These are phyloP conservation scores for Brachionus calyciflorus DNA, from an alignment of 1,140 invertebrate species.

Conservation along the genomic window DNA sequence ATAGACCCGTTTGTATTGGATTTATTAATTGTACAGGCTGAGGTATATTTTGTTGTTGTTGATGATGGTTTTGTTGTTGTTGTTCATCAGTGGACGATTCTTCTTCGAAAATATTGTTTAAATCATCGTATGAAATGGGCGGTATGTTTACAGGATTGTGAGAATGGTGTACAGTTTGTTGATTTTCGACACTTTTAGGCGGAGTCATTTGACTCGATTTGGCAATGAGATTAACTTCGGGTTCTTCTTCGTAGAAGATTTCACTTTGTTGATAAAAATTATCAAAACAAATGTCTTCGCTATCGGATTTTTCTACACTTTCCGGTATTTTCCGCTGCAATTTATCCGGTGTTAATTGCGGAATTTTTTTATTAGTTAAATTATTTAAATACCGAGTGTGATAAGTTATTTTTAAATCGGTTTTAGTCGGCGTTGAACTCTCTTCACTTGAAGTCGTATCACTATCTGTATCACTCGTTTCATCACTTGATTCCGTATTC, in stretches of 20 bases:
- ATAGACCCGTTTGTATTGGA: slow-evolving; percentile 1
- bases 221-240: background rate
- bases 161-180: background rate
- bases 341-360: background rate
- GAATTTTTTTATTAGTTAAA: background rate
- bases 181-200: slow-evolving; percentile 17
- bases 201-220: slow-evolving; percentile 40
- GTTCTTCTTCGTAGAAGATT: slow-evolving; percentile 8
- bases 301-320: background rate
- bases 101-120: slow-evolving; percentile 45
- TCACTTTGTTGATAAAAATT: background rate
- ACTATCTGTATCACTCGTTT: background rate
- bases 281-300: background rate
- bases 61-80: background rate
- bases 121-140: slow-evolving; percentile 4
- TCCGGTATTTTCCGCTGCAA: no score
- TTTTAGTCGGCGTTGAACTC: background rate
- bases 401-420: no score
- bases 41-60: background rate
- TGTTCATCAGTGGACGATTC: slow-evolving; percentile 38
- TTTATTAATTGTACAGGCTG: slow-evolving; percentile 10
- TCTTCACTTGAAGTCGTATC: background rate
- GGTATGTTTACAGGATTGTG: background rate
- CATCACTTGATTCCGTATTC: background rate
- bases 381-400: background rate